phyloP scores from a whole-genome alignment of 2,113 vertebrate species.

The Macrotus californicus region DNA sequence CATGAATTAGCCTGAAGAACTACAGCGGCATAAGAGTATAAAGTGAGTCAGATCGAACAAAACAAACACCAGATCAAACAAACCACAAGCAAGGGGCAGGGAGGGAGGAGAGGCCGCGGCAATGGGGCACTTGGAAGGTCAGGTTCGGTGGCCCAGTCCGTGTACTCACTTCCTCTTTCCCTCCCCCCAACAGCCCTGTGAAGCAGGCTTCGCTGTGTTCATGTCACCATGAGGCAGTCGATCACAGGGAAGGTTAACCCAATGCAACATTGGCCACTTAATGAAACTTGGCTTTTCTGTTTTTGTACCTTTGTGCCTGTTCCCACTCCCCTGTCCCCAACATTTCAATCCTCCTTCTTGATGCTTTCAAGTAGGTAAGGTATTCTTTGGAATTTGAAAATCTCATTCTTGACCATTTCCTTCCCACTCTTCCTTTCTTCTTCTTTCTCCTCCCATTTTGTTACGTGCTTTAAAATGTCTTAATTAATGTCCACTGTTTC shows the following conservation, averaged over 20 bases:
- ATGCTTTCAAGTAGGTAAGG: background rate
- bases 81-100: too few species aligned
- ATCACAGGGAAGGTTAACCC: background rate
- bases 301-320: background rate
- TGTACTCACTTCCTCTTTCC: background rate
- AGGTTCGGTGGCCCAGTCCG: background rate
- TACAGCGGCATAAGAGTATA: background rate
- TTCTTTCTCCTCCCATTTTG: background rate
- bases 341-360: background rate
- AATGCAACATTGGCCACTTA: background rate
- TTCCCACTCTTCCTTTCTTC: too few species aligned
- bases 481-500: background rate
- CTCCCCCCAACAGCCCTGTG: background rate
- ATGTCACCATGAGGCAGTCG: background rate
- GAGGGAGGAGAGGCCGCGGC: background rate
- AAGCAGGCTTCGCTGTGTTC: background rate
- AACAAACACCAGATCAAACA: background rate
- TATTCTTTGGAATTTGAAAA: conserved; percentile 20
- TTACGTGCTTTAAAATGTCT: background rate
- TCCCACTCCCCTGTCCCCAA: background rate
- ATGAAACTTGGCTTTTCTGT: background rate
- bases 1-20: background rate
- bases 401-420: background rate
- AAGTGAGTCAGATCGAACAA: conserved; percentile 11
- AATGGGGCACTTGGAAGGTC: background rate